A percentile compares a stretch with the other conserved stretches of the same genome.
Evolutionary conservation across 2,113 vertebrate genomes (phyloP).

Genomic region (Peromyscus californicus): DNA sequence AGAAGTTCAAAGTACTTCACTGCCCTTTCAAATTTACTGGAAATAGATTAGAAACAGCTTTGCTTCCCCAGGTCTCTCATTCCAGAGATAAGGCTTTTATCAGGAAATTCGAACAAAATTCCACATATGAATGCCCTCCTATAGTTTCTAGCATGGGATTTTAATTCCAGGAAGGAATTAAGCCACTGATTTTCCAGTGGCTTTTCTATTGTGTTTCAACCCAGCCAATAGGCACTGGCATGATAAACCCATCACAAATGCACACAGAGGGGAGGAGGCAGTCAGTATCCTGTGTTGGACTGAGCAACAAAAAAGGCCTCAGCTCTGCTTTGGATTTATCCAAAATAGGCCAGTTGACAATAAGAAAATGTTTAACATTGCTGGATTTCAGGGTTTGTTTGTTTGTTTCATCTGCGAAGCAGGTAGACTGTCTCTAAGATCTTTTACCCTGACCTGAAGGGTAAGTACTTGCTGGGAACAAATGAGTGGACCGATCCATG

Average conservation of each 20-base stretch:
- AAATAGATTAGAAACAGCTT: slow-evolving; percentile 57
- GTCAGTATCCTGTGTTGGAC: not conserved
- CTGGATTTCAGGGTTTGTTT: not conserved
- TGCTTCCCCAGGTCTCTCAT: slow-evolving; percentile 21
- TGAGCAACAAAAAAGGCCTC: not conserved
- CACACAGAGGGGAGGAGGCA: not conserved
- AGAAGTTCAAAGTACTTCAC: slow-evolving; percentile 63
- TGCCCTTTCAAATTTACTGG: slow-evolving; percentile 58
- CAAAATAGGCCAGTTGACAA: not conserved
- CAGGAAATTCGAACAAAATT: slow-evolving; percentile 56
- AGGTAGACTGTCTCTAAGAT: slow-evolving; percentile 24
- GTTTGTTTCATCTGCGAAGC: slow-evolving; percentile 23
- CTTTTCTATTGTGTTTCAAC: slow-evolving; percentile 58
- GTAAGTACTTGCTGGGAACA: not conserved
- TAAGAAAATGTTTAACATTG: not conserved
- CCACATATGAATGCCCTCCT: slow-evolving; percentile 21
- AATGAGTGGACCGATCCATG: not conserved
- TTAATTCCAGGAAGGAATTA: slow-evolving; percentile 39
- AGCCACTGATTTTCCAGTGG: slow-evolving; percentile 48
- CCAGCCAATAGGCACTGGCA: not conserved
- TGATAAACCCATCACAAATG: slow-evolving; percentile 37
- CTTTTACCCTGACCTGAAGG: not conserved
- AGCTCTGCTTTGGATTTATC: not conserved
- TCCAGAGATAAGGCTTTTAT: slow-evolving; percentile 55
- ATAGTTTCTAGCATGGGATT: slow-evolving; percentile 39